Percentiles rank a stretch among this genome's conserved stretches.
These are phyloP conservation scores for Pelochelys cantorii DNA, from an alignment of 2,797 vertebrate genomes.

Conservation along the genomic window DNA sequence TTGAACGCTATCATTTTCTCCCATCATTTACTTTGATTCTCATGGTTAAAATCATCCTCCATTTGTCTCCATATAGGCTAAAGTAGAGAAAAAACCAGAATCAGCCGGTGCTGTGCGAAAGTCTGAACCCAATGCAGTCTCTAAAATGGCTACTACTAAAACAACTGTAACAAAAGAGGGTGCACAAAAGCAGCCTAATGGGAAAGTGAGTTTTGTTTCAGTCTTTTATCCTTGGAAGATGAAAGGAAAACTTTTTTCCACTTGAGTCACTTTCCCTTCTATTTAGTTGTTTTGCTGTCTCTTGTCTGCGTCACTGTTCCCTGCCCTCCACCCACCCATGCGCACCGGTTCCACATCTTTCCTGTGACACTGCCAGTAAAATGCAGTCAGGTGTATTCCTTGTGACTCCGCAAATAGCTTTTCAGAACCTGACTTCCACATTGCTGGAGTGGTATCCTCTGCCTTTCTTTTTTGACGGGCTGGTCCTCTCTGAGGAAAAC, in stretches of 20 bases:
- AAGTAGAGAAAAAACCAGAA: slow-evolving; percentile 83
- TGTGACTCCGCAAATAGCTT: fast-evolving
- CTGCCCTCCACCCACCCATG: not conserved
- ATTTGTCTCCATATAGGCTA: slow-evolving; percentile 86
- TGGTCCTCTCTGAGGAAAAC: not conserved
- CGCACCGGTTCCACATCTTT: not conserved
- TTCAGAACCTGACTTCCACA: not conserved
- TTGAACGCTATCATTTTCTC: fast-evolving
- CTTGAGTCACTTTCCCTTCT: slow-evolving; percentile 68
- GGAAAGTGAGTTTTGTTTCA: slow-evolving; percentile 85
- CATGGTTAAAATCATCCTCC: slow-evolving; percentile 75
- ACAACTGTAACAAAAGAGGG: slow-evolving; percentile 76
- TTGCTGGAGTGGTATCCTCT: not conserved
- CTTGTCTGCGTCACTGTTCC: slow-evolving; percentile 45
- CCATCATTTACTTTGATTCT: slow-evolving; percentile 37
- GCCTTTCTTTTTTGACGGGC: fast-evolving
- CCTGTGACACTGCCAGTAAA: not conserved
- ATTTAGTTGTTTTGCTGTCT: slow-evolving; percentile 44
- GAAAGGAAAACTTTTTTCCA: slow-evolving; percentile 50
- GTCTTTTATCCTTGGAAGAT: slow-evolving; percentile 68
- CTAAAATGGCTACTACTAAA: slow-evolving; percentile 75
- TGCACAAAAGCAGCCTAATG: slow-evolving; percentile 81
- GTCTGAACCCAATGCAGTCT: slow-evolving; percentile 74
- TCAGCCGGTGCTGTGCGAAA: slow-evolving; percentile 77
- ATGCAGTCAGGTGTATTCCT: not conserved